Conservation (phyloP, 1,140 invertebrate genomes). For the Hypothenemus hampei region DNA sequence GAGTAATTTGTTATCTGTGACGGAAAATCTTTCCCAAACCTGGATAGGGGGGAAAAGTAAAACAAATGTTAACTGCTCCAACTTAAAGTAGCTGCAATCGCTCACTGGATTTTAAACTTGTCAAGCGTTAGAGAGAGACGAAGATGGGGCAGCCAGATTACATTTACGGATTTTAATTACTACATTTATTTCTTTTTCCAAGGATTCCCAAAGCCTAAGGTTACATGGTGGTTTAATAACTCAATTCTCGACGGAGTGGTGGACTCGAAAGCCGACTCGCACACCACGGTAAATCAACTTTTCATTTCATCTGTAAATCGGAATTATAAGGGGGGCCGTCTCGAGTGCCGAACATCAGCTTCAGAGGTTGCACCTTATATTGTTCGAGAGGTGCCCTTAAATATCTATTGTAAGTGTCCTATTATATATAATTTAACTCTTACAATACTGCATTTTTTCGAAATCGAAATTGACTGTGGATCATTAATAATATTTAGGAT, state of each 20-base stretch:
- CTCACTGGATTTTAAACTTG: slow-evolving; percentile 2
- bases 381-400: slow-evolving; percentile 57
- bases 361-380: slow-evolving; percentile 53
- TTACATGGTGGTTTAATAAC: slow-evolving; percentile 75
- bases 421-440: too few relatives aligned
- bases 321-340: slow-evolving; percentile 55
- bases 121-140: too few relatives aligned
- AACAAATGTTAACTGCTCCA: slow-evolving; percentile 2
- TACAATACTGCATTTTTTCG: too few relatives aligned
- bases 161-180: neutral
- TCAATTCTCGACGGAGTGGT: slow-evolving; percentile 61
- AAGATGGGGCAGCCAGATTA: neutral
- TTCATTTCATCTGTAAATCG: slow-evolving; percentile 57
- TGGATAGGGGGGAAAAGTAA: slow-evolving; percentile 2
- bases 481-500: too few relatives aligned
- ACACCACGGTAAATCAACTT: slow-evolving; percentile 63
- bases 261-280: slow-evolving; percentile 53
- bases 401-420: slow-evolving; percentile 67
- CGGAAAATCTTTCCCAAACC: slow-evolving; percentile 9
- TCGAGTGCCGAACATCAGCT: slow-evolving; percentile 67
- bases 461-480: too few relatives aligned
- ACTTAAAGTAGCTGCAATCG: slow-evolving; percentile 1
- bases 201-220: slow-evolving; percentile 66
- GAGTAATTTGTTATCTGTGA: slow-evolving; percentile 20
- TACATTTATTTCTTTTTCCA: slow-evolving; percentile 18